phyloP scores from a whole-genome alignment of 2,113 vertebrate genomes.

The Parotia lawesii region DNA sequence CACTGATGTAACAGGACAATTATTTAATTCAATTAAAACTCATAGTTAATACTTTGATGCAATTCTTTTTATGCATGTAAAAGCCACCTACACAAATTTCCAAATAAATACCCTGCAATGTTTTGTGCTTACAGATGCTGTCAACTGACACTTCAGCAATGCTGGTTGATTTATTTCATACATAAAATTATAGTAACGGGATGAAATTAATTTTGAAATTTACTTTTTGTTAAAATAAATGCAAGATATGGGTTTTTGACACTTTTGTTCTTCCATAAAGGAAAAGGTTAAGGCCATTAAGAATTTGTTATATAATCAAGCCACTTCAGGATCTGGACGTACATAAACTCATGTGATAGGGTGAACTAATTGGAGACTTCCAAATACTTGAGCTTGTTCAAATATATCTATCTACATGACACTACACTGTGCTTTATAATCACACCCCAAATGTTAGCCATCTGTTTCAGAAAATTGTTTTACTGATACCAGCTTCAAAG shows the following conservation, averaged over 20 bases:
- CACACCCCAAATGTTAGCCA: constrained; percentile 26
- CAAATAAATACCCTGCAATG: neutral
- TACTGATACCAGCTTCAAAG: neutral
- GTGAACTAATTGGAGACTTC: constrained; percentile 12
- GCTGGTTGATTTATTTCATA: neutral
- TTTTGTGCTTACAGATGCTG: neutral
- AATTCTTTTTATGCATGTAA: neutral
- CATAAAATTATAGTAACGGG: neutral
- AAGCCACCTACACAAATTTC: neutral
- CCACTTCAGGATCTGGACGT: neutral
- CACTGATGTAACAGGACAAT: neutral
- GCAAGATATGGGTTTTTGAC: neutral
- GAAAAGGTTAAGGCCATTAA: neutral
- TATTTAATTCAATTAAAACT: neutral
- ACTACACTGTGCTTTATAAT: neutral
- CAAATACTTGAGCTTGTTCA: neutral
- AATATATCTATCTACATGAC: neutral
- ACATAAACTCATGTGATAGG: neutral
- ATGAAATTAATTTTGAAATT: neutral
- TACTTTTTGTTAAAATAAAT: neutral
- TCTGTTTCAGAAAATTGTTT: constrained; percentile 24
- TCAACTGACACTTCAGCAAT: neutral
- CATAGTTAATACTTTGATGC: neutral
- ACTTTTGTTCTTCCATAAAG: neutral
- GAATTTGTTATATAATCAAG: neutral